Evolutionary conservation across 2,888 invertebrate genomes (phyloP).

Genomic region (Empis stercorea): DNA sequence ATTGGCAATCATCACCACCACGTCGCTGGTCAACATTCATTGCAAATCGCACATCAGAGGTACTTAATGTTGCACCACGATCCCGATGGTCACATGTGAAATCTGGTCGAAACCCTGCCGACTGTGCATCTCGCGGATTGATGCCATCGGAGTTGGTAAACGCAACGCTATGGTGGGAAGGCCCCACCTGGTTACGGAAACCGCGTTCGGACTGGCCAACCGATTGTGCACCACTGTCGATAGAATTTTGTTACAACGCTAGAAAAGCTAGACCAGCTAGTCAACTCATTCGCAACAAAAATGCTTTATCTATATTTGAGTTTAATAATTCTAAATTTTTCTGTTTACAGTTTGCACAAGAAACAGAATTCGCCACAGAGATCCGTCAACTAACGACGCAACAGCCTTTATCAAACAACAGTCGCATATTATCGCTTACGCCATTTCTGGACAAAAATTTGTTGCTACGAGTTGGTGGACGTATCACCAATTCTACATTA

Average conservation of each 20-base stretch:
- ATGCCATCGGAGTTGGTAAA: slow-evolving; percentile 8
- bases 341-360: too few relatives aligned
- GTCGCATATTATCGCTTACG: too few relatives aligned
- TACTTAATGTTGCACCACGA: slow-evolving; percentile 7
- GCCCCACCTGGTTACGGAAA: slow-evolving; percentile 11
- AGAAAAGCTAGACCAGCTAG: too few relatives aligned
- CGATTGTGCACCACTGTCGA: too few relatives aligned
- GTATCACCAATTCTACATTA: background rate
- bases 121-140: slow-evolving; percentile 14
- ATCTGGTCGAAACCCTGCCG: slow-evolving; percentile 14
- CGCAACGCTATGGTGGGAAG: slow-evolving; percentile 15
- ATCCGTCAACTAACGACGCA: too few relatives aligned
- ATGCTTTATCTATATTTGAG: too few relatives aligned
- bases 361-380: too few relatives aligned
- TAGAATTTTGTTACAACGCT: too few relatives aligned
- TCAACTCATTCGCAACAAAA: too few relatives aligned
- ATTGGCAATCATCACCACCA: slow-evolving; percentile 15
- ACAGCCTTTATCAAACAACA: too few relatives aligned
- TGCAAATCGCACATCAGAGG: slow-evolving; percentile 14
- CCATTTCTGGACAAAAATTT: slow-evolving; percentile 1
- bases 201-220: too few relatives aligned
- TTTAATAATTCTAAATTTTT: too few relatives aligned
- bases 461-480: background rate
- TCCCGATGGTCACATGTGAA: slow-evolving; percentile 14
- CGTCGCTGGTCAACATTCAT: slow-evolving; percentile 8